phyloP scores from a whole-genome alignment of 2,113 vertebrate genomes.

The Chaenogobius annularis region DNA sequence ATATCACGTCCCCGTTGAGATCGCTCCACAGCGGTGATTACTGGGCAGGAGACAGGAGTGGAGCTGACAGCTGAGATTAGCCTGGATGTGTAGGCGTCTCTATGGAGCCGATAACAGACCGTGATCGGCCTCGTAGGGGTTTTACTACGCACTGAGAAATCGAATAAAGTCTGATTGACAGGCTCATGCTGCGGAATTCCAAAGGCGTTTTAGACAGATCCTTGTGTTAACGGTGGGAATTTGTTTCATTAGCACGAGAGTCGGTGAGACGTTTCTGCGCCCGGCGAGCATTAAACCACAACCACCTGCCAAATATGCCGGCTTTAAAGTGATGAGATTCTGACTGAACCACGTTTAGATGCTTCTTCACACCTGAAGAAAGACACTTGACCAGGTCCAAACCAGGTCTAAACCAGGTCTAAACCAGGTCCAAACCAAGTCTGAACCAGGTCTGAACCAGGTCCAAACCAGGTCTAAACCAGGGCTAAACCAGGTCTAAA shows the following conservation, averaged over 20 bases:
- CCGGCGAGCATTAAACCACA: neutral
- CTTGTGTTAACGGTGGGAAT: neutral
- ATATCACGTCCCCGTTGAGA: neutral
- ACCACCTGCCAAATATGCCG: neutral
- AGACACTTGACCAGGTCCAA: neutral
- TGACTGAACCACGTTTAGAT: too few relatives aligned
- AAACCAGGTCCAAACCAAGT: too few relatives aligned
- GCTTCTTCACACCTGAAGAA: neutral
- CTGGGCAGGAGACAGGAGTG: neutral
- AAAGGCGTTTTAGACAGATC: neutral
- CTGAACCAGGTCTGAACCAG: too few relatives aligned
- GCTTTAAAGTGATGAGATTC: too few relatives aligned
- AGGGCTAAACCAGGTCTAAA: too few relatives aligned
- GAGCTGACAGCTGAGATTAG: slow-evolving; percentile 4
- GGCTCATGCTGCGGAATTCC: neutral
- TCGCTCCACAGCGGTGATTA: neutral
- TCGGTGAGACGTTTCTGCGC: neutral
- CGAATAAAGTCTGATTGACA: neutral
- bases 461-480: too few relatives aligned
- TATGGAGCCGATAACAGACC: neutral
- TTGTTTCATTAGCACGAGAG: neutral
- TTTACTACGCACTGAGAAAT: neutral
- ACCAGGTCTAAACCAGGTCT: too few relatives aligned
- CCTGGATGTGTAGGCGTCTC: neutral
- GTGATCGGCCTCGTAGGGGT: neutral